Base-by-base conservation (phyloP, 2,797 vertebrate genomes). In the Hozukius guyotensis region DNA sequence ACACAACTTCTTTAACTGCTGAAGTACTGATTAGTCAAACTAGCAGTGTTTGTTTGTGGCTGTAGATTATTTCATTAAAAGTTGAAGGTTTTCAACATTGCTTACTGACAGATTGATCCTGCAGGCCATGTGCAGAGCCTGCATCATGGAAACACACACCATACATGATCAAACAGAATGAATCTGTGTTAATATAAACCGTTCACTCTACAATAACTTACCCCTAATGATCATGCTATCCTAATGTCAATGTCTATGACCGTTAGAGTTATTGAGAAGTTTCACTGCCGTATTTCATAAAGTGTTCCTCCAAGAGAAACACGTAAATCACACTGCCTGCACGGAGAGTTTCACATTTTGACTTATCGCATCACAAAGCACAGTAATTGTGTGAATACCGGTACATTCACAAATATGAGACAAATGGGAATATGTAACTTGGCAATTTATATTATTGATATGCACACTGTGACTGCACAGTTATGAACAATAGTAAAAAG, bases 1-100 rank as follows among this genome's bases (percentile, higher is more conserved):
- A 52, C 34, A 67, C 75, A 77, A 32, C 49, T 63, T 59, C 3
- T 85, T 61, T 2, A 63, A 72, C 63, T 36, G 75, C 59, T 42
- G 2, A 60, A 42, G 8, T 34, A 36, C 5, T 59, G 46, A 90
- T 73, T 32, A 66, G 77, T 67, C 49, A 68, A 56, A 78, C 5
- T 10, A 12, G n/a, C 13, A 13, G 4, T 32, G 38, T 67, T 78
- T 49, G n/a, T 64, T 72, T 61, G 29, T 27, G 42, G 24, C 13
- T 29, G 25, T 24, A 12, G 8, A 80, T 49, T 16, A 27, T 70
- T 77, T 61, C 14, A 36, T 46, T 73, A 38, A 67, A 80, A 61
- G 14, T 64, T 20, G 38, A 27, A 42, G 1, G 24, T 9, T 75
- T 31, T 5, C 22, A 68, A 25, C 18, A 34, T 52, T 63, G 31